phyloP scores from a whole-genome alignment of 2,113 vertebrate genomes.

The Sceloporus undulatus region DNA sequence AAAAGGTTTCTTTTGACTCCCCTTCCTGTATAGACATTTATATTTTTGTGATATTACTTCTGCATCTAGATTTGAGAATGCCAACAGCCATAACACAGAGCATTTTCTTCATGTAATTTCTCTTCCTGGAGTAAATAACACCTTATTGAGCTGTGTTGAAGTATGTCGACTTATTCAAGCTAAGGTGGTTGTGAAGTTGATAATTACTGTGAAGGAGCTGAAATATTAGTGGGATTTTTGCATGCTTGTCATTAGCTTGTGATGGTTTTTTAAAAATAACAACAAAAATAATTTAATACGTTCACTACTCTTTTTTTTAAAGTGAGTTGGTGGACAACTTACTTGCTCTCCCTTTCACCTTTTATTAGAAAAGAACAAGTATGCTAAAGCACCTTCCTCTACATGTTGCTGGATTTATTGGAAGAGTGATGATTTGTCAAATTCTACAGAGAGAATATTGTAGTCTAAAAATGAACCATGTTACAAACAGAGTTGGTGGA shows the following conservation, averaged over 20 bases:
- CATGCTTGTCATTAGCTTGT: slow-evolving; percentile 50
- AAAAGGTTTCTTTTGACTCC: not conserved
- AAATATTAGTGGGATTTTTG: slow-evolving; percentile 67
- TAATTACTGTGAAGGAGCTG: slow-evolving; percentile 71
- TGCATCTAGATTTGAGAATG: slow-evolving; percentile 49
- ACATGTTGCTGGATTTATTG: not conserved
- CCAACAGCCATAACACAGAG: slow-evolving; percentile 54
- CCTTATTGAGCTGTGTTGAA: slow-evolving; percentile 60
- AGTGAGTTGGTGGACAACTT: not conserved
- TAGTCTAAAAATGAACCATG: not conserved
- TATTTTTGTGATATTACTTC: not conserved
- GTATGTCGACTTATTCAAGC: slow-evolving; percentile 52
- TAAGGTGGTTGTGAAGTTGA: slow-evolving; percentile 66
- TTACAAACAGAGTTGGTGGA: not conserved
- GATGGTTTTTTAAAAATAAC: slow-evolving; percentile 21
- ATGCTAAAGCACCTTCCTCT: not conserved
- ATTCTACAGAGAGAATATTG: not conserved
- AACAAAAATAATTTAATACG: slow-evolving; percentile 28
- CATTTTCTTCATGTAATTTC: slow-evolving; percentile 59
- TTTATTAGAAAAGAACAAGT: slow-evolving; percentile 20
- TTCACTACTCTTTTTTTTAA: slow-evolving; percentile 13
- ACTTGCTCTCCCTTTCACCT: not conserved
- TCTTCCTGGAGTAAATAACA: slow-evolving; percentile 67
- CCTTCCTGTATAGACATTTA: not conserved
- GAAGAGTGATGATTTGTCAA: slow-evolving; percentile 15